A percentile compares a stretch with the other conserved stretches of the same genome.
These are phyloP conservation scores for Madoqua kirkii DNA, from an alignment of 2,113 vertebrate genomes.

Conservation along the genomic window DNA sequence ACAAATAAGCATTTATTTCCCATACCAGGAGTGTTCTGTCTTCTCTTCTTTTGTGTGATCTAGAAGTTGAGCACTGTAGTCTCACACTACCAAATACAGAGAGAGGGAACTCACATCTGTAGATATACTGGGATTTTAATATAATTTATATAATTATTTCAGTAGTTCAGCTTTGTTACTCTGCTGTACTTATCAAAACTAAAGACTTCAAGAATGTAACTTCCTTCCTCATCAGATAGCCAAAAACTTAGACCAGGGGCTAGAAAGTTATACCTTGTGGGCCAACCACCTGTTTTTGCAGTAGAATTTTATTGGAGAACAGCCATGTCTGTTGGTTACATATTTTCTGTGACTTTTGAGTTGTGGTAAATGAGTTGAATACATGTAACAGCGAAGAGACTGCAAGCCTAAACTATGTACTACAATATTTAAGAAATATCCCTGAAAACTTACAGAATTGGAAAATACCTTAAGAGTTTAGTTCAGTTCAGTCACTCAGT, in stretches of 20 bases:
- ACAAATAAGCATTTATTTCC: conserved; percentile 23
- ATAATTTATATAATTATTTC: not conserved
- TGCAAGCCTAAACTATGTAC: not conserved
- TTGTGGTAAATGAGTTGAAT: not conserved
- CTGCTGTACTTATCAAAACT: not conserved
- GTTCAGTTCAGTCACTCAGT: not conserved
- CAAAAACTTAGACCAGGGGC: not conserved
- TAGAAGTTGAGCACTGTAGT: not conserved
- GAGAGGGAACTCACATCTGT: not conserved
- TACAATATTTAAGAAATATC: not conserved
- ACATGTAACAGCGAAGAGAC: not conserved
- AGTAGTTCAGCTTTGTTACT: not conserved
- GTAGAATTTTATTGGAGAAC: not conserved
- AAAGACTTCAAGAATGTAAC: conserved; percentile 5
- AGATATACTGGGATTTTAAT: not conserved
- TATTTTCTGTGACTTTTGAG: not conserved
- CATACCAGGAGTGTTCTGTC: not conserved
- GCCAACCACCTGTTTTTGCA: not conserved
- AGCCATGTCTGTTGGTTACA: not conserved
- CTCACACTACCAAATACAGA: not conserved
- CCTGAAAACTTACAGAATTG: not conserved
- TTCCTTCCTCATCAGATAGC: not conserved
- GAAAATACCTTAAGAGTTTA: not conserved
- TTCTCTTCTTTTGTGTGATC: not conserved
- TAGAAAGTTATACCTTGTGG: not conserved